phyloP scores from a whole-genome alignment of 2,888 invertebrate species.

The Desoria tigrina region DNA sequence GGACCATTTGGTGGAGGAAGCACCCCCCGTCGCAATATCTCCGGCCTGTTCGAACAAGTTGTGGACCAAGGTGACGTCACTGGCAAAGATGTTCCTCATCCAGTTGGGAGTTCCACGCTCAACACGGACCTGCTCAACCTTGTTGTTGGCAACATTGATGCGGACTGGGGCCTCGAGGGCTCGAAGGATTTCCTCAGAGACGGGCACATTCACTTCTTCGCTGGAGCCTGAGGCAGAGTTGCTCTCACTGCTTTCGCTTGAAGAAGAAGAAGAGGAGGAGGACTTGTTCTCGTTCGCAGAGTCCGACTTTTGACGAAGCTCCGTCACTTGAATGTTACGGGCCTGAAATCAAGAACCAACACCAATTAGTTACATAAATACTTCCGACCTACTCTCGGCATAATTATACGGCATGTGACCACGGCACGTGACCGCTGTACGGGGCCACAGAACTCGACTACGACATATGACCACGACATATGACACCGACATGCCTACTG shows the following conservation, averaged over 20 bases:
- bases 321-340: constrained; percentile 4
- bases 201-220: not conserved
- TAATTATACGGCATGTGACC: too few relatives aligned
- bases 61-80: constrained; percentile 14
- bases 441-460: too few relatives aligned
- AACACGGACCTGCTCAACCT: constrained; percentile 19
- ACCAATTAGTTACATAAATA: not conserved
- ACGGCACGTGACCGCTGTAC: too few relatives aligned
- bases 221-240: constrained; percentile 12
- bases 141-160: not conserved
- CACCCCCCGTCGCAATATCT: not conserved
- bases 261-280: constrained; percentile 1
- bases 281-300: not conserved
- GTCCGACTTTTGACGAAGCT: not conserved
- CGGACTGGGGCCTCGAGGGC: constrained; percentile 11
- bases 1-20: not conserved
- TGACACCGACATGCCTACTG: not conserved
- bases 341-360: not conserved
- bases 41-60: constrained; percentile 13
- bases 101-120: constrained; percentile 11
- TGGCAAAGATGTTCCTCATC: constrained; percentile 16
- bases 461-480: not conserved
- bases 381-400: not conserved
- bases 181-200: not conserved
- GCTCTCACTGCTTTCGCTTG: not conserved